Conservation (phyloP, 1,140 invertebrate genomes). For the Nasonia longicornis region DNA sequence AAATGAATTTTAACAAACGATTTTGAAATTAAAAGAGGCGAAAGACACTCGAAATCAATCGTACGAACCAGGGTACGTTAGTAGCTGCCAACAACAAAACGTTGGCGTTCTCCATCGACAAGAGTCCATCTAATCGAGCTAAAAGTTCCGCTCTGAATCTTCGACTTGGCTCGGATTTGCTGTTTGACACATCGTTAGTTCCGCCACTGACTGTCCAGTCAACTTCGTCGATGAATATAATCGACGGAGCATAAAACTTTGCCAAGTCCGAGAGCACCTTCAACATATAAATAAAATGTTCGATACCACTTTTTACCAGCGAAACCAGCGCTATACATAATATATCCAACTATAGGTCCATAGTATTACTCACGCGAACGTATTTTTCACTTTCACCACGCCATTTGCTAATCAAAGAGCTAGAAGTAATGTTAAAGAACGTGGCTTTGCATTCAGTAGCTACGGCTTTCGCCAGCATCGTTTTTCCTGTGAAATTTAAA, state of each 20-base stretch:
- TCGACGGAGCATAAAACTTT: conserved; percentile 89
- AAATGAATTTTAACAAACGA: neutral
- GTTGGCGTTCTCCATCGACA: conserved; percentile 67
- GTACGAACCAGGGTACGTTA: conserved; percentile 86
- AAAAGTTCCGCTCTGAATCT: conserved; percentile 94
- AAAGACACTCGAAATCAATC: no score
- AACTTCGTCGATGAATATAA: conserved; percentile 97
- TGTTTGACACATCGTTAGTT: conserved; percentile 68
- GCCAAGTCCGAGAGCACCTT: conserved; percentile 91
- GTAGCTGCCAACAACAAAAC: conserved; percentile 91
- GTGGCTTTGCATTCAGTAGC: conserved; percentile 87
- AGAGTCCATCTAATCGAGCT: conserved; percentile 88
- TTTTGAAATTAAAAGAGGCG: neutral
- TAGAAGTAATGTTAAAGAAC: conserved; percentile 93
- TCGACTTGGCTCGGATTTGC: conserved; percentile 92
- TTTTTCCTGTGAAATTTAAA: conserved; percentile 77
- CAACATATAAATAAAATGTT: neutral
- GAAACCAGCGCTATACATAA: neutral
- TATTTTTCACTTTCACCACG: conserved; percentile 95
- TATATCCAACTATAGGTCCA: no score
- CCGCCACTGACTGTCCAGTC: conserved; percentile 86
- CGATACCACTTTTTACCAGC: neutral
- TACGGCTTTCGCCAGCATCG: conserved; percentile 88
- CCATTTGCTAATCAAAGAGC: conserved; percentile 93
- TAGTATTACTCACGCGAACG: conserved; percentile 74